phyloP scores from a whole-genome alignment of 2,888 invertebrate genomes.

The Drosophila infuscata region DNA sequence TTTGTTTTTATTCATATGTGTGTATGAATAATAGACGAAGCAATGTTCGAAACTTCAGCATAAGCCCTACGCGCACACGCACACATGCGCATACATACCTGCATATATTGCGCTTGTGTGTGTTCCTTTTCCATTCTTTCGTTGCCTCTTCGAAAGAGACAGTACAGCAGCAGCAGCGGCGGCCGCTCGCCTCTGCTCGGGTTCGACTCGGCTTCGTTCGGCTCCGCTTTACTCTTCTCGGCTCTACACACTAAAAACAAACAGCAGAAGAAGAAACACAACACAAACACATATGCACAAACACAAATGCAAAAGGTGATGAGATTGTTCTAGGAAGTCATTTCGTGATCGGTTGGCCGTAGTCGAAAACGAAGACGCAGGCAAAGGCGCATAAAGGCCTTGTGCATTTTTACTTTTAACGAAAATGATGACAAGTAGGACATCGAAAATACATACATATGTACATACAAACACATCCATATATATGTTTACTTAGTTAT shows the following conservation, averaged over 20 bases:
- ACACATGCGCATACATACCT: conserved; percentile 1
- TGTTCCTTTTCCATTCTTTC: conserved; percentile 23
- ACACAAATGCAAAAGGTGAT: not conserved
- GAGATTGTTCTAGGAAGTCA: conserved; percentile 43
- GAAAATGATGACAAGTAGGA: conserved; percentile 5
- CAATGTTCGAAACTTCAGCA: conserved; percentile 17
- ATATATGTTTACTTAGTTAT: not conserved
- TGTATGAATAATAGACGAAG: conserved; percentile 17
- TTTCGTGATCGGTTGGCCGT: conserved; percentile 16
- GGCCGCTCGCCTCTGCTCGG: not conserved
- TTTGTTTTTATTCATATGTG: not conserved
- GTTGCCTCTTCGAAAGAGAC: conserved; percentile 29
- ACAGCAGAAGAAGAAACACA: conserved; percentile 2
- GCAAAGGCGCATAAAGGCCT: conserved; percentile 2
- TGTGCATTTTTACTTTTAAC: conserved; percentile 27
- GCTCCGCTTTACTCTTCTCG: not conserved
- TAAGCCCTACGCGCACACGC: conserved; percentile 12
- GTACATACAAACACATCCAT: not conserved
- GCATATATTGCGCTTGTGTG: not conserved
- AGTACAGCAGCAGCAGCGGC: not conserved
- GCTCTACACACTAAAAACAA: not conserved
- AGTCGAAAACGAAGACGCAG: not conserved
- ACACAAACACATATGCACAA: not conserved
- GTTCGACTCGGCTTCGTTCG: not conserved
- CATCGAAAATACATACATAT: not conserved